Evolutionary conservation across 2,113 vertebrate species (phyloP), one percentile per base, ranked within the genome.

Genomic region (Micronycteris hirsuta): DNA sequence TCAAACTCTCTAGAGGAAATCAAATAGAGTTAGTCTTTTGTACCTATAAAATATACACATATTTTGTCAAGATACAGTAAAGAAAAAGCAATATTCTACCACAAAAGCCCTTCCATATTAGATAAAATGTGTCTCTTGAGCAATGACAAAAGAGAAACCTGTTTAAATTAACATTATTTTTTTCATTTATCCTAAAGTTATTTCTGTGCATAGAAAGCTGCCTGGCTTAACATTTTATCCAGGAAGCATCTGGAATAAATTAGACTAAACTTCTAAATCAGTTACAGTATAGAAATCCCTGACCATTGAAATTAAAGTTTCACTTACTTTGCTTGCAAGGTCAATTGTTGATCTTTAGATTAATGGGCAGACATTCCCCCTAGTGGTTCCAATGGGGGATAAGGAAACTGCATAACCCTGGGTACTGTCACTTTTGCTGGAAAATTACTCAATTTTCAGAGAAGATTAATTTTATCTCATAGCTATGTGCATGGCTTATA

Each of bases 71-170:
- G 52, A 26, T 91, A 52, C 71, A 95, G 26, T 96, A 90, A 95
- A 94, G 63, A 77, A 94, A 96, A 97, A 86, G 16, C 47, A 94
- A 90, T 95, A 94, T 95, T 96, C 61, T 68, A 36, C 83, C 94
- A 85, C 58, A 86, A 83, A 86, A 94, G 52, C 36, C 31, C 8
- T 96, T 97, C 61, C 15, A 93, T 97, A 95, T 95, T 86, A 89
- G 78, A 91, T 96, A 98, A 97, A 97, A 97, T 17, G 38, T 92
- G 73, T 93, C 45, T 93, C 52, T 94, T 90, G 47, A 96, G 65
- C 36, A 94, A 92, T 38, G 71, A 77, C 82, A 92, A 80, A 47
- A 94, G 47, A 91, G 65, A 95, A 96, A 76, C 2, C 11, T 89
- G 38, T 77, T 92, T 61, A 93, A 96, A 49, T 94, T 83, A 96